Percentiles rank a stretch among this genome's conserved stretches.
Conservation (phyloP, 2,113 vertebrate species). For the Procapra przewalskii region DNA sequence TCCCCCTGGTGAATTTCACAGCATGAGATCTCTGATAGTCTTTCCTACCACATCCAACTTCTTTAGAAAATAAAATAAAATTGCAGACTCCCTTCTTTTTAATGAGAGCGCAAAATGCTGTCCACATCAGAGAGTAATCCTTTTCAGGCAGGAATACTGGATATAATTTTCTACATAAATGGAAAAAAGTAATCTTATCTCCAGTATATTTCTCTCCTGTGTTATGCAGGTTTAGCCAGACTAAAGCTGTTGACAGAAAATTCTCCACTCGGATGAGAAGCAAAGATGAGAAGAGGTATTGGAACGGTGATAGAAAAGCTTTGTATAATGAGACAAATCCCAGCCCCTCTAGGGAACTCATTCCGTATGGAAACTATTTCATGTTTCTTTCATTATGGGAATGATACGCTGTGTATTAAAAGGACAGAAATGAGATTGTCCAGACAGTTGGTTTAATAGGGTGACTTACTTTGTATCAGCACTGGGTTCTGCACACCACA, state of each 20-base stretch:
- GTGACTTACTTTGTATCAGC: conserved; percentile 49
- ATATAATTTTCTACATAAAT: conserved; percentile 79
- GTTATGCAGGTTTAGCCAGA: conserved; percentile 63
- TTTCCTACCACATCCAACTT: conserved; percentile 64
- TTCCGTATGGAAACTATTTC: conserved; percentile 77
- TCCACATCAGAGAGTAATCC: conserved; percentile 70
- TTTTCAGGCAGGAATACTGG: conserved; percentile 71
- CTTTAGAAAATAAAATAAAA: conserved; percentile 77
- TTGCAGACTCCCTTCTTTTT: conserved; percentile 67
- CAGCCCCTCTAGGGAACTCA: conserved; percentile 74
- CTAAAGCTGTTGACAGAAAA: conserved; percentile 79
- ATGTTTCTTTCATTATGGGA: conserved; percentile 79
- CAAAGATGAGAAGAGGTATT: conserved; percentile 78
- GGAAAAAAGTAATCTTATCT: conserved; percentile 78
- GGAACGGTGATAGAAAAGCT: conserved; percentile 74
- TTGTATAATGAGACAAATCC: conserved; percentile 83
- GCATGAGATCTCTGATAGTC: conserved; percentile 73
- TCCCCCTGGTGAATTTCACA: conserved; percentile 66
- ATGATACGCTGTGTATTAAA: conserved; percentile 76
- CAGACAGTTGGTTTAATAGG: conserved; percentile 74
- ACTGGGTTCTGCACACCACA: conserved; percentile 69
- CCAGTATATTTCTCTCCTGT: conserved; percentile 56
- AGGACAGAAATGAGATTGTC: conserved; percentile 70
- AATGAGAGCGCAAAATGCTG: conserved; percentile 76
- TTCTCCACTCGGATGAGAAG: conserved; percentile 77